A percentile compares a stretch with the other conserved stretches of the same genome.
Evolutionary conservation across 2,888 invertebrate genomes (phyloP).

Genomic region (Eilema depressum): DNA sequence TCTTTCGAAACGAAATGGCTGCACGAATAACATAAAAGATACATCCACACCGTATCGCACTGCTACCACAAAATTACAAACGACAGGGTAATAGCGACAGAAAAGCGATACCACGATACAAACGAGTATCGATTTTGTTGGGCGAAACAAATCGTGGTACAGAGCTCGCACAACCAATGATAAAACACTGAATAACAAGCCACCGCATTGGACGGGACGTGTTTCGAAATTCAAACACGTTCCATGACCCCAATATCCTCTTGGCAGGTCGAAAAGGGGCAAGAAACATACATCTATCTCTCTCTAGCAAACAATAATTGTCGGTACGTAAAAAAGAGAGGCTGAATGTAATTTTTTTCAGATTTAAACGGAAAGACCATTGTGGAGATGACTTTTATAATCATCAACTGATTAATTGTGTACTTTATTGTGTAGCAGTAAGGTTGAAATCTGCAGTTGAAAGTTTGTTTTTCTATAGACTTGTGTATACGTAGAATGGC

Average conservation of each 20-base stretch:
- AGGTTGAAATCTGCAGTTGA: slow-evolving; percentile 37
- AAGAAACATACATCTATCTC: slow-evolving; percentile 65
- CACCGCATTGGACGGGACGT: slow-evolving; percentile 81
- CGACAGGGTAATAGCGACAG: slow-evolving; percentile 57
- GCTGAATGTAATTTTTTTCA: slow-evolving; percentile 55
- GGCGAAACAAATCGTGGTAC: slow-evolving; percentile 63
- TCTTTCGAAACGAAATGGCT: slow-evolving; percentile 81
- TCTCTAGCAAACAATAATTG: slow-evolving; percentile 59
- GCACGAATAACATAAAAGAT: slow-evolving; percentile 80
- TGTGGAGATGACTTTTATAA: slow-evolving; percentile 67
- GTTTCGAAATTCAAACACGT: slow-evolving; percentile 86
- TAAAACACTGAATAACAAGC: slow-evolving; percentile 69
- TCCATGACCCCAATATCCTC: slow-evolving; percentile 82
- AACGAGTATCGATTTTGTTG: slow-evolving; percentile 72
- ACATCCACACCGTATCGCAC: slow-evolving; percentile 65
- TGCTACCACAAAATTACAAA: slow-evolving; percentile 63
- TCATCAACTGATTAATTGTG: slow-evolving; percentile 47
- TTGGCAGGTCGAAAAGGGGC: slow-evolving; percentile 56
- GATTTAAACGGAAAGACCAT: slow-evolving; percentile 60
- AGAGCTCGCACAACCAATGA: slow-evolving; percentile 74
- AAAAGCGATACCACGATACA: slow-evolving; percentile 49
- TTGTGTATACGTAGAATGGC: slow-evolving; percentile 65
- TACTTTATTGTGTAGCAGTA: slow-evolving; percentile 49
- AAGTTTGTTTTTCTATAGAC: slow-evolving; percentile 32
- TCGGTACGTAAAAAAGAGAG: slow-evolving; percentile 63